Conservation (phyloP, 2,888 invertebrate species). For the Oscheius myriophilus region DNA sequence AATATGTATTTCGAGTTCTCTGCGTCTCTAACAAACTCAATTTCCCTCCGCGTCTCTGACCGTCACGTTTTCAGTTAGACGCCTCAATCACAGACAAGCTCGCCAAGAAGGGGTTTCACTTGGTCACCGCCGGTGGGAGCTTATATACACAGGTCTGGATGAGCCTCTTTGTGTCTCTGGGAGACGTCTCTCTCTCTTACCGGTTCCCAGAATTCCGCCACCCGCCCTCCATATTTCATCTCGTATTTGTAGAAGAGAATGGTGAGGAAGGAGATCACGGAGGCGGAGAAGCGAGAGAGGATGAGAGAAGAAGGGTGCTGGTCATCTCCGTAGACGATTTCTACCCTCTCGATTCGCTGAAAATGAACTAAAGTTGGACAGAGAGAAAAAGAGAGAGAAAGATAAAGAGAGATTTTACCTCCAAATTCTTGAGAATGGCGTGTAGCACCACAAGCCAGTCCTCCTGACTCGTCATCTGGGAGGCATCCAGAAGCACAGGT, state of each 20-base stretch:
- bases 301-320: slow-evolving; percentile 10
- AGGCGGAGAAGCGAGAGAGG: slow-evolving; percentile 30
- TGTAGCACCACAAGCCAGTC: slow-evolving; percentile 16
- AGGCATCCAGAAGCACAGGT: slow-evolving; percentile 1
- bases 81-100: slow-evolving; percentile 13
- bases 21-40: slow-evolving; percentile 1
- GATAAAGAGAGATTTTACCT: slow-evolving; percentile 1
- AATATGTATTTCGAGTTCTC: background rate
- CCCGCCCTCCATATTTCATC: slow-evolving; percentile 5
- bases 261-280: slow-evolving; percentile 24
- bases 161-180: no score
- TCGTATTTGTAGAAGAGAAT: slow-evolving; percentile 28
- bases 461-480: background rate
- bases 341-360: background rate
- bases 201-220: slow-evolving; percentile 10
- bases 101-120: slow-evolving; percentile 26
- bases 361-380: background rate
- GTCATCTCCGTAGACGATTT: background rate
- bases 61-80: slow-evolving; percentile 12
- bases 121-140: slow-evolving; percentile 52
- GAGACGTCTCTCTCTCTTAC: no score
- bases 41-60: background rate
- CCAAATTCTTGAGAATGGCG: background rate
- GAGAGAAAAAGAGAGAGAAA: background rate
- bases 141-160: slow-evolving; percentile 31